Evolutionary conservation across 2,113 vertebrate species (phyloP).

Genomic region (Danionella cerebrum): DNA sequence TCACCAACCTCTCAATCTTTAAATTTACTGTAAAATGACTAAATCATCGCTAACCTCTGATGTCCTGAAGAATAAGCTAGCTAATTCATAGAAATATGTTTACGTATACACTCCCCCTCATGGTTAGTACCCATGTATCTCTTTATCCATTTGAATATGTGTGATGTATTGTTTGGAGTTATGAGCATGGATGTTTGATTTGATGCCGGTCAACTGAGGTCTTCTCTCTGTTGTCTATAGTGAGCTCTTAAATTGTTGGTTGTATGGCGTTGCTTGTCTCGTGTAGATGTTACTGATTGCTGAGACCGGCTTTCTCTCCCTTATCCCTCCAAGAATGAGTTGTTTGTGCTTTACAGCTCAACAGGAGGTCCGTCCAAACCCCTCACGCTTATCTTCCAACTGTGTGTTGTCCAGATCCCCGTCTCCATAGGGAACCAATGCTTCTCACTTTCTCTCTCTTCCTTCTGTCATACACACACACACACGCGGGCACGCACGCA

Average conservation of each 20-base stretch:
- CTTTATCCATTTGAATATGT: neutral
- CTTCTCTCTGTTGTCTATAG: neutral
- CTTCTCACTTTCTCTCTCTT: constrained; percentile 2
- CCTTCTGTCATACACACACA: neutral
- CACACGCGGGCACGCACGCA: neutral
- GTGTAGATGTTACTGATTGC: constrained; percentile 2
- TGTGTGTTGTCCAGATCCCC: neutral
- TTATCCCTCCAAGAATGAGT: constrained; percentile 30
- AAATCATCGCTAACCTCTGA: no score
- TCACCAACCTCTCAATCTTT: no score
- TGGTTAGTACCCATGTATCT: no score
- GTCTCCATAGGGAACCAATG: constrained; percentile 16
- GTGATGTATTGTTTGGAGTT: neutral
- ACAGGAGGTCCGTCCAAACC: constrained; percentile 36
- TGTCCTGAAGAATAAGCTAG: no score
- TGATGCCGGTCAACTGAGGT: neutral
- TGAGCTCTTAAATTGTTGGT: neutral
- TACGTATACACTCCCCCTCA: no score
- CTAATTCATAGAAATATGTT: no score
- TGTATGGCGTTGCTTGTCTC: neutral
- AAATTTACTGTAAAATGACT: no score
- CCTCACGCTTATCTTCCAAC: constrained; percentile 19
- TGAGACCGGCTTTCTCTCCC: constrained; percentile 8
- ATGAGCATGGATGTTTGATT: neutral
- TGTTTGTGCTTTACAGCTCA: constrained; percentile 18